These are phyloP conservation scores for Blennius ocellaris DNA, from an alignment of 2,113 vertebrate genomes.

Conservation along the genomic window DNA sequence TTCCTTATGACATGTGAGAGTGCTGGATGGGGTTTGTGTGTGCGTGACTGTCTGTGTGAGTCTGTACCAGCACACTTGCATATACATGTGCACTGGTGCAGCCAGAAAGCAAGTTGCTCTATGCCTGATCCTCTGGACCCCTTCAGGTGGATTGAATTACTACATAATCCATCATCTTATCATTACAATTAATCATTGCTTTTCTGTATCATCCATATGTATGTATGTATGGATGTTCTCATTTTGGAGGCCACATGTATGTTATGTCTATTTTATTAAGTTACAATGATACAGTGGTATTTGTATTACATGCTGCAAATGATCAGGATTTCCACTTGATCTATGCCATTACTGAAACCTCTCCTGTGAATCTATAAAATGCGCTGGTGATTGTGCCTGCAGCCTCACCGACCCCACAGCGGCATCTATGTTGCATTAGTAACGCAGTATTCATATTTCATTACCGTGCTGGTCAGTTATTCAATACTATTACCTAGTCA, in stretches of 20 bases:
- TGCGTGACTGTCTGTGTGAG: constrained; percentile 9
- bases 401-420: constrained; percentile 32
- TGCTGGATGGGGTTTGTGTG: constrained; percentile 12
- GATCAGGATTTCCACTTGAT: constrained; percentile 15
- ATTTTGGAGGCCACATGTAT: background rate
- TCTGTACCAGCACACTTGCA: constrained; percentile 12
- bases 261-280: constrained; percentile 12
- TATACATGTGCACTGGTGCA: constrained; percentile 31
- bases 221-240: background rate
- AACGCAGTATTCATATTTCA: constrained; percentile 59
- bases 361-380: constrained; percentile 36
- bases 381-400: constrained; percentile 28
- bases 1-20: constrained; percentile 47
- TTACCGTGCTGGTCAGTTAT: constrained; percentile 55
- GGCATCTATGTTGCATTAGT: constrained; percentile 41
- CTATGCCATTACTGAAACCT: constrained; percentile 1
- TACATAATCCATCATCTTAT: constrained; percentile 55
- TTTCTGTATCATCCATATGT: constrained; percentile 19
- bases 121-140: constrained; percentile 27
- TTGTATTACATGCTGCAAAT: constrained; percentile 17
- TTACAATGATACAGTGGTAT: background rate
- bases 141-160: constrained; percentile 51
- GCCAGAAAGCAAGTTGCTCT: constrained; percentile 31
- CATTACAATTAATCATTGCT: constrained; percentile 36
- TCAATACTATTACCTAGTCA: constrained; percentile 67